Evolutionary conservation across 1,140 invertebrate genomes (phyloP), one percentile per base, ranked within the genome.

Genomic region (Tetragonula clypearis): DNA sequence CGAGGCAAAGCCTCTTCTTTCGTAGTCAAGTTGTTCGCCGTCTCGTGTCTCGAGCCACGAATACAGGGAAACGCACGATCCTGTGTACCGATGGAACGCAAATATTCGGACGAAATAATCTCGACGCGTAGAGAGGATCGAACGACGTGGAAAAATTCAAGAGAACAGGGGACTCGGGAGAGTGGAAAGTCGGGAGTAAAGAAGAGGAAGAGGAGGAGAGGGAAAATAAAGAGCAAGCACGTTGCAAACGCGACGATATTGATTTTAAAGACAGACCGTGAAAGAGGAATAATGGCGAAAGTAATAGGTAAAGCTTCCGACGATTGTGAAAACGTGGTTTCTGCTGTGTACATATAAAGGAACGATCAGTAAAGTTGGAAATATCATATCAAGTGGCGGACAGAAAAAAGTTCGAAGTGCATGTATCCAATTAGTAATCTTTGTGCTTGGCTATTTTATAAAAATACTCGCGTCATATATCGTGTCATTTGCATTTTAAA

Each of bases 191-290:
- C 56, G 62, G 12, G 62, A 66, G 35, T 65, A 9, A 55, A 49
- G 41, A 49, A 49, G 41, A 49, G 41, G 41, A 49, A 49, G 41
- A 49, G 0, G 41, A 49, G 41, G 41, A 8, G 41, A 49, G 6
- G 41, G 0, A 49, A 49, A 49, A 62, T 79, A 77, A 14, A 76
- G 71, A 30, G 21, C n/a, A 58, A 17, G 55, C 68, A 77, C 26
- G 26, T 21, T 23, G 15, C 53, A 26, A 65, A 53, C 62, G 74
- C 82, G 88, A 88, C 82, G 79, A 88, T 85, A 35, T n/a, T 65
- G 26, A 62, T 62, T 62, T 62, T 23, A 62, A 62, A n/a, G 60
- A 23, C 14, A n/a, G 49, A 49, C 15, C 30, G 49, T 19, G 41
- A 26, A 19, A 23, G 62, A 76, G 55, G 66, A 82, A 82, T 21